Conservation (phyloP, 1,140 invertebrate species). For the Geopemphigus sp. region DNA sequence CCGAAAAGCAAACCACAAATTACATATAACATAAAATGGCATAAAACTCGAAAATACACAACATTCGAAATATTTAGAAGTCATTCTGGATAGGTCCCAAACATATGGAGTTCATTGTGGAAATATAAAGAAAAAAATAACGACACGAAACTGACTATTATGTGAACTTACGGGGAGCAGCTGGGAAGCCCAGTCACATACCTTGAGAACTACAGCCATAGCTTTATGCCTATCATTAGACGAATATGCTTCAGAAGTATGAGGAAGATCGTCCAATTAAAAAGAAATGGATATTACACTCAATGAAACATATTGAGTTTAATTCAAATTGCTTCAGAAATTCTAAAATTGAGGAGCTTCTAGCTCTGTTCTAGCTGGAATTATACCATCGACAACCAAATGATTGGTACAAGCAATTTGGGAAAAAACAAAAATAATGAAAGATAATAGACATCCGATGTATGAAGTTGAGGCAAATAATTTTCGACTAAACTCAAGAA, state of each 20-base stretch:
- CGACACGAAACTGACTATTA: slow-evolving; percentile 11
- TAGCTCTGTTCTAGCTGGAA: slow-evolving; percentile 17
- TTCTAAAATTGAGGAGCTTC: not conserved
- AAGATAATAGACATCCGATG: too few species aligned
- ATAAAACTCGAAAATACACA: not conserved
- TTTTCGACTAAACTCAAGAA: too few species aligned
- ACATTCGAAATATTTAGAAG: not conserved
- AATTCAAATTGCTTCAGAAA: not conserved
- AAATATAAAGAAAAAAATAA: not conserved
- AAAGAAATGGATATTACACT: too few species aligned
- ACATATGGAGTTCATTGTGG: not conserved
- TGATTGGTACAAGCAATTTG: not conserved
- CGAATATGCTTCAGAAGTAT: slow-evolving; percentile 23
- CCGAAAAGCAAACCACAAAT: slow-evolving; percentile 59
- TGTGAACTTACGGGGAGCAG: not conserved
- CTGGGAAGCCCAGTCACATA: not conserved
- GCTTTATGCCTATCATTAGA: slow-evolving; percentile 26
- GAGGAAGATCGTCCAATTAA: too few species aligned
- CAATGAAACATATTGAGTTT: slow-evolving; percentile 19
- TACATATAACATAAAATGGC: slow-evolving; percentile 50
- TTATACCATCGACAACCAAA: not conserved
- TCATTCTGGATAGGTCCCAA: not conserved
- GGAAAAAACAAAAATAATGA: not conserved
- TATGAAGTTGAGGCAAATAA: too few species aligned
- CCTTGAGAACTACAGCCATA: slow-evolving; percentile 23